Conservation (phyloP, 2,888 invertebrate species). For the Drosophila flavopinicola region DNA sequence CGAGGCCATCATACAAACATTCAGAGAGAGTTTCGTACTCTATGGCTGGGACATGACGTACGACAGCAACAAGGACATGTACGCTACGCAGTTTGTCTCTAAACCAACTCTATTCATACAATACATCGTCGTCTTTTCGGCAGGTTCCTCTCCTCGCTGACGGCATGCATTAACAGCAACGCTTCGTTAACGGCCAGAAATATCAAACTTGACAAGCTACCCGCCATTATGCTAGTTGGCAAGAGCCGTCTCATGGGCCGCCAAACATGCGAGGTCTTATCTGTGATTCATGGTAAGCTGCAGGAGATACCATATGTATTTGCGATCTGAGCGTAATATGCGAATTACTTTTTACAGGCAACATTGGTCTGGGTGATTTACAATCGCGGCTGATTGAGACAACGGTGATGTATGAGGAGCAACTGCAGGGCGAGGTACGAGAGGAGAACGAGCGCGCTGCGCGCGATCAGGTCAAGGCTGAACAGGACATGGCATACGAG, state of each 20-base stretch:
- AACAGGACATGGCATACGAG: conserved; percentile 97
- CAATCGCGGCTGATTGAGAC: conserved; percentile 94
- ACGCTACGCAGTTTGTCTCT: conserved; percentile 47
- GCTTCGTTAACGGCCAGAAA: conserved; percentile 93
- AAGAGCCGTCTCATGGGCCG: conserved; percentile 87
- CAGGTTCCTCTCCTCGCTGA: conserved; percentile 91
- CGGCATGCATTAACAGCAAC: conserved; percentile 91
- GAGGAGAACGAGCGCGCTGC: conserved; percentile 95
- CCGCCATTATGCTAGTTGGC: conserved; percentile 95
- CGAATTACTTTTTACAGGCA: conserved; percentile 83
- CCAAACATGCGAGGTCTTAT: conserved; percentile 95
- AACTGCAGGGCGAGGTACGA: conserved; percentile 90
- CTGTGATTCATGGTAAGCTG: conserved; percentile 92
- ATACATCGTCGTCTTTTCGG: conserved; percentile 5
- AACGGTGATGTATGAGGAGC: conserved; percentile 92
- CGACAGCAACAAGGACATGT: conserved; percentile 93
- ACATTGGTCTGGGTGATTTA: conserved; percentile 95
- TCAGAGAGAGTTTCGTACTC: conserved; percentile 94
- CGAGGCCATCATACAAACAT: conserved; percentile 94
- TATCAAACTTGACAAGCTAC: conserved; percentile 94
- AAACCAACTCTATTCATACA: neutral
- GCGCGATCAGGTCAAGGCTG: conserved; percentile 94
- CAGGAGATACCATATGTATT: too few species aligned
- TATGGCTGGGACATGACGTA: conserved; percentile 99
- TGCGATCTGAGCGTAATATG: too few species aligned